Evolutionary conservation across 37 sponge, comb jelly and placozoan genomes (phyloP).

Genomic region (Aphrocallistes beatrix): DNA sequence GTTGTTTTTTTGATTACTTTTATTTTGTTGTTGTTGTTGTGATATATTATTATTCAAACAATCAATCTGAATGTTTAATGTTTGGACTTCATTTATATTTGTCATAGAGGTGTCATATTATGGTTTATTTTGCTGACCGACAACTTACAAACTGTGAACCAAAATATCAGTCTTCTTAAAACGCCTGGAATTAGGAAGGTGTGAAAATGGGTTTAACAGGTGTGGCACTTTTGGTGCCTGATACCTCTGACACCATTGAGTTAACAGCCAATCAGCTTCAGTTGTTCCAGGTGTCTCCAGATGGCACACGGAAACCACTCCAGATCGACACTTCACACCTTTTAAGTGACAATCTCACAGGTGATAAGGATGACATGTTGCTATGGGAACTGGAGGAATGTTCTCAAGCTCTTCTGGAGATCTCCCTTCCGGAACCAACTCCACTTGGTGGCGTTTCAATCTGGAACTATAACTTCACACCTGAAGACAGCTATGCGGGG

Average conservation of each 20-base stretch:
- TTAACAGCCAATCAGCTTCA: neutral
- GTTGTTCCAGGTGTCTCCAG: neutral
- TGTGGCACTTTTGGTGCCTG: neutral
- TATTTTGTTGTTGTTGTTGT: no score
- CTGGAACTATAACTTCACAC: conserved; percentile 86
- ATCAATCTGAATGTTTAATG: no score
- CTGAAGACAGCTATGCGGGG: conserved; percentile 81
- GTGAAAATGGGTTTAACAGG: neutral
- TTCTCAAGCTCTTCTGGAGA: conserved; percentile 20
- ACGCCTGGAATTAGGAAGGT: no score
- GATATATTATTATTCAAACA: no score
- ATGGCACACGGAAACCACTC: neutral
- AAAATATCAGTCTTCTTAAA: no score
- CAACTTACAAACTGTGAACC: no score
- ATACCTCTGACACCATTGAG: neutral
- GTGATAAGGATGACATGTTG: conserved; percentile 71
- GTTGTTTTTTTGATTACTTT: no score
- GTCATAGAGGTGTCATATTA: no score
- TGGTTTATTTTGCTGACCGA: no score
- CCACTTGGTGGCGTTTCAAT: conserved; percentile 38
- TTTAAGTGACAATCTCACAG: conserved; percentile 50
- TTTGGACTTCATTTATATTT: no score
- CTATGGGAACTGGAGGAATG: conserved; percentile 32
- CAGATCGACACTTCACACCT: neutral
- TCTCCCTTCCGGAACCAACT: conserved; percentile 32